Evolutionary conservation across 92 coral and sea anemone species (phyloP).

Genomic region (Bergia puertoricense): DNA sequence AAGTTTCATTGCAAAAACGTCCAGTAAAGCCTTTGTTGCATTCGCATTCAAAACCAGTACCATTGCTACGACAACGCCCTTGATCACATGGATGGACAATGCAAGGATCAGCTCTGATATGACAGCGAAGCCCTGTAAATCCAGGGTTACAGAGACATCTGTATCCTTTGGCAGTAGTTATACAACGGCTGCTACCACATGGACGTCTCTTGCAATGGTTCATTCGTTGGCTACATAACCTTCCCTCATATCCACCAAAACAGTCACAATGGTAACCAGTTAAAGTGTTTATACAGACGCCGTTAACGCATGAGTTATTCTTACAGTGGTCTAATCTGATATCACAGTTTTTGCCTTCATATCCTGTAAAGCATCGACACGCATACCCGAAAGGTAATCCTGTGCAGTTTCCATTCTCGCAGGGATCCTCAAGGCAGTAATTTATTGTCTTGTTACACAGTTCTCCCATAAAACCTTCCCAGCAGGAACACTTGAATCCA

Average conservation of each 20-base stretch:
- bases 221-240: slow-evolving; percentile 39
- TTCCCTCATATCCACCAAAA: slow-evolving; percentile 50
- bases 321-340: slow-evolving; percentile 46
- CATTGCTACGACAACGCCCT: slow-evolving; percentile 62
- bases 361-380: slow-evolving; percentile 58
- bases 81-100: slow-evolving; percentile 38
- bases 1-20: slow-evolving; percentile 48
- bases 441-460: slow-evolving; percentile 48
- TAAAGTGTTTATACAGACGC: slow-evolving; percentile 58
- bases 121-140: slow-evolving; percentile 61
- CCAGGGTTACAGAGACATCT: slow-evolving; percentile 54
- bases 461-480: slow-evolving; percentile 58
- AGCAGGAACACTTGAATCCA: slow-evolving; percentile 71
- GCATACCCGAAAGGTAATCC: slow-evolving; percentile 44
- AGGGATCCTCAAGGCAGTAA: slow-evolving; percentile 66
- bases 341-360: slow-evolving; percentile 60
- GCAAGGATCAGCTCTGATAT: slow-evolving; percentile 41
- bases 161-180: slow-evolving; percentile 47
- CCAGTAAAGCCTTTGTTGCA: slow-evolving; percentile 70
- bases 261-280: slow-evolving; percentile 46
- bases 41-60: slow-evolving; percentile 50
- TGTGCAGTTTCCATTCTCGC: slow-evolving; percentile 58
- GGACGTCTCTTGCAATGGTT: slow-evolving; percentile 45
- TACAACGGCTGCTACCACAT: slow-evolving; percentile 52
- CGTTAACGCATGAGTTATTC: slow-evolving; percentile 75